Percentiles rank a stretch among this genome's conserved stretches.
Evolutionary conservation across 2,888 invertebrate genomes (phyloP).

Genomic region (Zaprionus bogoriensis): DNA sequence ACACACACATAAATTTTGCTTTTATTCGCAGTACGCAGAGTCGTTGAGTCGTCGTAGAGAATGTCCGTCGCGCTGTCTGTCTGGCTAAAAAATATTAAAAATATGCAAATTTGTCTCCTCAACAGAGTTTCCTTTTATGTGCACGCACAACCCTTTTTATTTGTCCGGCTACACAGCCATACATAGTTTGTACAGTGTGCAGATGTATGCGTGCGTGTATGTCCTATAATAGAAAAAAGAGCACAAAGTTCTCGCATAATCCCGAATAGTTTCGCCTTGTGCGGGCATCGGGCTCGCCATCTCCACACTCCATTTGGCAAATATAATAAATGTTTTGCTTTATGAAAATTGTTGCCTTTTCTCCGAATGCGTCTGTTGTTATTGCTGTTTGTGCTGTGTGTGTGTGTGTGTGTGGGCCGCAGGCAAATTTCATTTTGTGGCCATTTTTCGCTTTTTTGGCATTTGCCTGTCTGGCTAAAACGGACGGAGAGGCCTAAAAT

Average conservation of each 20-base stretch:
- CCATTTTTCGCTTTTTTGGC: constrained; percentile 31
- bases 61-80: constrained; percentile 6
- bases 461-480: constrained; percentile 49
- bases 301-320: constrained; percentile 68
- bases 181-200: neutral
- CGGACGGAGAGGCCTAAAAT: constrained; percentile 39
- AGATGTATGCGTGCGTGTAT: neutral
- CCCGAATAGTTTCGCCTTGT: constrained; percentile 38
- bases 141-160: constrained; percentile 68
- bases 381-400: constrained; percentile 18
- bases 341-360: constrained; percentile 52
- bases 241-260: constrained; percentile 28
- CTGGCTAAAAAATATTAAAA: constrained; percentile 68
- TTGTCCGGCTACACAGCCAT: constrained; percentile 24
- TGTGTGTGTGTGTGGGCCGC: constrained; percentile 41
- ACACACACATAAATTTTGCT: constrained; percentile 67
- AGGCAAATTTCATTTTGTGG: constrained; percentile 31
- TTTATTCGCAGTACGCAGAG: constrained; percentile 8
- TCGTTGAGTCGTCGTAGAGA: too few species aligned
- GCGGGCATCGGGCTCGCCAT: neutral
- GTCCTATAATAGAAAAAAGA: constrained; percentile 12
- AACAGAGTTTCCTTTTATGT: constrained; percentile 48
- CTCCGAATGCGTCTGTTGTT: constrained; percentile 2
- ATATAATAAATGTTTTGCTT: constrained; percentile 72
- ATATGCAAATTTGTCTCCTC: constrained; percentile 70